These are phyloP conservation scores for Serranus cabrilla DNA, from an alignment of 2,797 vertebrate species.

Conservation along the genomic window DNA sequence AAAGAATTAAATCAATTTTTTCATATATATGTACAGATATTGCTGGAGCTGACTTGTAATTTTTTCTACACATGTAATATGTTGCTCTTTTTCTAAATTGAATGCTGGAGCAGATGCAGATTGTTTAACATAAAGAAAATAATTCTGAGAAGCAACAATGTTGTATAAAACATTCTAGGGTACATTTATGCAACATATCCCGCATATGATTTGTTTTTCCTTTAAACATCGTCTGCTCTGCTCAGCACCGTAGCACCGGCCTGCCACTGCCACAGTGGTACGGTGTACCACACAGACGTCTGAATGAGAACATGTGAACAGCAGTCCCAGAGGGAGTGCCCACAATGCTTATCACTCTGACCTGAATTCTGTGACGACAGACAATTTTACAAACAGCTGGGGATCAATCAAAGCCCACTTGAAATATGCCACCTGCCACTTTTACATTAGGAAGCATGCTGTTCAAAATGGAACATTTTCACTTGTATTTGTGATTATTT, in stretches of 20 bases:
- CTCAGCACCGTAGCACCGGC: constrained; percentile 1
- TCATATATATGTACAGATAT: background rate
- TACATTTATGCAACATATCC: background rate
- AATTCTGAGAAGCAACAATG: background rate
- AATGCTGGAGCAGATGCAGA: background rate
- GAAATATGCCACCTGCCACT: constrained; percentile 89
- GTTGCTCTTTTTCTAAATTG: background rate
- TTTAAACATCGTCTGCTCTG: constrained; percentile 9
- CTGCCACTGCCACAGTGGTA: constrained; percentile 24
- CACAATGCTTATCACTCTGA: constrained; percentile 88
- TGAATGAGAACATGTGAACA: constrained; percentile 78
- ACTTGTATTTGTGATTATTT: constrained; percentile 89
- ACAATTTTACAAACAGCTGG: constrained; percentile 91
- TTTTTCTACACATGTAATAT: constrained; percentile 11
- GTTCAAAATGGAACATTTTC: constrained; percentile 88
- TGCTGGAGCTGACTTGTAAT: constrained; percentile 13
- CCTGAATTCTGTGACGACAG: constrained; percentile 88
- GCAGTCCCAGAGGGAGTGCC: constrained; percentile 79
- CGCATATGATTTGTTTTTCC: background rate
- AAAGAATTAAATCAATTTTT: constrained; percentile 15
- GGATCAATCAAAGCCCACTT: constrained; percentile 88
- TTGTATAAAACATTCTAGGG: background rate
- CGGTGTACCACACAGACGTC: constrained; percentile 55
- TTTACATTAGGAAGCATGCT: constrained; percentile 89
- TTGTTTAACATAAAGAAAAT: background rate